Evolutionary conservation across 2,113 vertebrate species (phyloP), one percentile per base, ranked within the genome.

Genomic region (Cynoglossus semilaevis): DNA sequence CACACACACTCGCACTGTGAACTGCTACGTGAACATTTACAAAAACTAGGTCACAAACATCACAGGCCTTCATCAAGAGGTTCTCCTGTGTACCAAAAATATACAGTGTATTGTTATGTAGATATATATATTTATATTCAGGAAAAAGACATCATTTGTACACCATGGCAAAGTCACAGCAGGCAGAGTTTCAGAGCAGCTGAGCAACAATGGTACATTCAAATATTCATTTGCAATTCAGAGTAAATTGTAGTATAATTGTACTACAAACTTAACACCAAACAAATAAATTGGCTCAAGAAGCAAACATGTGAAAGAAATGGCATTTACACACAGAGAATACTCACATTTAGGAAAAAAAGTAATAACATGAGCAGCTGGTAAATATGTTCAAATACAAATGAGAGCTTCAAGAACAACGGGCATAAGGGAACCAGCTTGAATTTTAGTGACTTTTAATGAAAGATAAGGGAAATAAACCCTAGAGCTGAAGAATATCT

Each of bases 201-300:
- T 71, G 67, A 85, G 81, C 70, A 71, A 87, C 80, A 74, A 82
- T 56, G 7, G 65, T 88, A 90, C 88, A 90, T 90, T 90, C 88
- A 89, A 63, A 76, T 72, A 70, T 80, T 63, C 43, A 81, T 79
- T 74, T 74, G 67, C 61, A 65, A 73, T 76, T 79, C 67, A 69
- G 49, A 63, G n/a, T n/a, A n/a, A n/a, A n/a, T n/a, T n/a, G n/a
- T n/a, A n/a, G n/a, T n/a, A n/a, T n/a, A 70, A 50, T 65, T 60
- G 51, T 67, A 64, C 66, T 67, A 54, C 35, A 42, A n/a, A 59
- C 35, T 63, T 41, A 51, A 52, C 42, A 85, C 66, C 50, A 52
- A 22, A 58, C 67, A 66, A 77, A 41, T 41, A 41, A 75, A 76
- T 67, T 17, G 15, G 55, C 70, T 73, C 40, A 70, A 61, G 42